Evolutionary conservation across 2,113 vertebrate species (phyloP), one percentile per base, ranked within the genome.

Genomic region (Syrmaticus mikado): DNA sequence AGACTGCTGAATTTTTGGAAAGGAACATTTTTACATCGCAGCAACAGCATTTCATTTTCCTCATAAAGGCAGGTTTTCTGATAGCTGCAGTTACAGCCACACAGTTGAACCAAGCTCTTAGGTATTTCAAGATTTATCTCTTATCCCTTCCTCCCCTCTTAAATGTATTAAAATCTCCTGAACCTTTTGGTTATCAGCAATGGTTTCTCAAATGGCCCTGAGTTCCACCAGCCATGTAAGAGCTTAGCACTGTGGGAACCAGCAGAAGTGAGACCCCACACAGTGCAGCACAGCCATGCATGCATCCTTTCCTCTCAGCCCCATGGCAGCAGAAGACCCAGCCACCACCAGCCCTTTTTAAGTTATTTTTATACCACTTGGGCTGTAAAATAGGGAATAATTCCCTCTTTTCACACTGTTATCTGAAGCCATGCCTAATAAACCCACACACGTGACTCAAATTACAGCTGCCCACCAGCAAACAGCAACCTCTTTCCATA

Each of bases 261-360:
- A 58, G 66, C 72, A 60, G 77, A 50, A 74, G 55, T 32, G 40
- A 32, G 15, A 30, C 6, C 18, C 50, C 5, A 1, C 12, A 32
- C 3, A 50, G 21, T 0, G 24, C 1, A 0, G 53, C 43, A 34
- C 48, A 53, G 46, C 43, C 74, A 3, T 2, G 2, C 21, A 20
- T 1, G 0, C 1, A 1, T 34, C 50, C 71, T 14, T n/a, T 78
- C 45, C 9, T 48, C 34, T 78, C 73, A 71, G 73, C 36, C 27
- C 48, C 6, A 53, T 20, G 1, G 20, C 5, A 2, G 53, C 7
- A 4, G 64, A 46, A 3, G 21, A 79, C 18, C 61, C 55, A 13
- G 2, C 19, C 34, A n/a, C 25, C 58, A 1, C 1, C 0, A 11
- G 43, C 43, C 20, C 27, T 28, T 43, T 32, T 52, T n/a, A 55